These are phyloP conservation scores for Melitaea athalia DNA, from an alignment of 2,888 invertebrate species.

Conservation along the genomic window DNA sequence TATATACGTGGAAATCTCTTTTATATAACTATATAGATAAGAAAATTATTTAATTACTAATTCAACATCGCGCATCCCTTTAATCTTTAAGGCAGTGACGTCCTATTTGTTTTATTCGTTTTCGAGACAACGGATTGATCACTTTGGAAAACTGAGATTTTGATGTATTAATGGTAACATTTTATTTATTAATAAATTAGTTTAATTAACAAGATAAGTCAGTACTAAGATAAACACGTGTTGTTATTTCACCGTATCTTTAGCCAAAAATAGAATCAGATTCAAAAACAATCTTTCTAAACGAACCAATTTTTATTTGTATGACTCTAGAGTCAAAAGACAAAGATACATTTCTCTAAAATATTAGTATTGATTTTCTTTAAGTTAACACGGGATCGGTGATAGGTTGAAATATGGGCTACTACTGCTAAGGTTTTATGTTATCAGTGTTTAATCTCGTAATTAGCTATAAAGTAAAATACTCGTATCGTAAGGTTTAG, in stretches of 20 bases:
- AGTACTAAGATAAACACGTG: neutral
- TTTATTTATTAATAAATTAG: neutral
- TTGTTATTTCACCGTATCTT: slow-evolving; percentile 4
- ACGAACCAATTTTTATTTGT: neutral
- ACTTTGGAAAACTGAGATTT: slow-evolving; percentile 1
- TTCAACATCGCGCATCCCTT: too few species aligned
- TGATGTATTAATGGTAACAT: neutral
- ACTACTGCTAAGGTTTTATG: too few species aligned
- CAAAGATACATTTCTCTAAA: neutral
- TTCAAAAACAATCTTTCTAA: slow-evolving; percentile 5
- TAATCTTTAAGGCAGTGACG: too few species aligned
- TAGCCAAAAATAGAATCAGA: slow-evolving; percentile 8
- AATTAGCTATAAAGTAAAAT: too few species aligned
- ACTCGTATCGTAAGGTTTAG: too few species aligned
- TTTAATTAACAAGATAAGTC: neutral
- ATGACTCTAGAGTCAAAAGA: neutral
- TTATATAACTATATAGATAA: too few species aligned
- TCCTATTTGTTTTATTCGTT: too few species aligned
- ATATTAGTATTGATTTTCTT: neutral
- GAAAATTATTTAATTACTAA: too few species aligned
- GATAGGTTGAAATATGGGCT: too few species aligned
- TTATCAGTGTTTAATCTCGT: too few species aligned
- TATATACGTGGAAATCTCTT: too few species aligned
- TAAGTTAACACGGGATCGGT: too few species aligned
- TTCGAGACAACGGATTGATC: neutral